A percentile compares a stretch with the other conserved stretches of the same genome.
These are phyloP conservation scores for Hydrozoanthus gracilis DNA, from an alignment of 92 coral and sea anemone genomes.

Conservation along the genomic window DNA sequence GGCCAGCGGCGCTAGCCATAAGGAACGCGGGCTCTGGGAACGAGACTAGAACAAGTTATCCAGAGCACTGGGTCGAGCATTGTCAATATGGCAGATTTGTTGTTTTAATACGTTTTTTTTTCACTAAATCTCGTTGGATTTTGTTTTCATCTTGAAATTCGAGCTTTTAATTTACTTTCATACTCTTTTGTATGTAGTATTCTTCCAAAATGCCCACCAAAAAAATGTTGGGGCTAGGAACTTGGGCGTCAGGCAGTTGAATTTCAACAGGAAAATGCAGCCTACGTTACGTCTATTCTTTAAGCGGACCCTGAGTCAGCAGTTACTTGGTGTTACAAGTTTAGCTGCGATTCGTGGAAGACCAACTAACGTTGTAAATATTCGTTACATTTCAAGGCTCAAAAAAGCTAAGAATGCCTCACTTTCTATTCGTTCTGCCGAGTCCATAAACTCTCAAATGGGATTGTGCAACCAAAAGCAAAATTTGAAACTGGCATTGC, in stretches of 20 bases:
- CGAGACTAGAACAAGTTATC: no score
- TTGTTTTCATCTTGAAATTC: no score
- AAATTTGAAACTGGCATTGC: slow-evolving; percentile 17
- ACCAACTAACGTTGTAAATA: background rate
- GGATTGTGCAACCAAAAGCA: slow-evolving; percentile 17
- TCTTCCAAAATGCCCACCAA: background rate
- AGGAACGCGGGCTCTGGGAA: no score
- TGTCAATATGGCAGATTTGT: no score
- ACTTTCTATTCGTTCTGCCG: background rate
- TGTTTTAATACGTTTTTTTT: no score
- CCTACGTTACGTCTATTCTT: background rate
- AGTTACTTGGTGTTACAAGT: background rate
- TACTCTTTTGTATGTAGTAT: background rate
- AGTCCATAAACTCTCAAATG: slow-evolving; percentile 13
- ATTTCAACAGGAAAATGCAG: background rate
- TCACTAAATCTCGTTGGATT: no score
- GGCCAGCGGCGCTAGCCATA: no score
- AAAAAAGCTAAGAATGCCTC: background rate
- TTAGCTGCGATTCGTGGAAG: background rate
- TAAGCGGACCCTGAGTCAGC: background rate
- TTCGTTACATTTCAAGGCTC: background rate
- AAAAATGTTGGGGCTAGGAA: background rate
- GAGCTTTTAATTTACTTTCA: no score
- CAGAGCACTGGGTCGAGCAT: no score
- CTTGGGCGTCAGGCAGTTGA: background rate